Evolutionary conservation across 2,888 invertebrate species (phyloP).

Genomic region (Chelonus formosanus): DNA sequence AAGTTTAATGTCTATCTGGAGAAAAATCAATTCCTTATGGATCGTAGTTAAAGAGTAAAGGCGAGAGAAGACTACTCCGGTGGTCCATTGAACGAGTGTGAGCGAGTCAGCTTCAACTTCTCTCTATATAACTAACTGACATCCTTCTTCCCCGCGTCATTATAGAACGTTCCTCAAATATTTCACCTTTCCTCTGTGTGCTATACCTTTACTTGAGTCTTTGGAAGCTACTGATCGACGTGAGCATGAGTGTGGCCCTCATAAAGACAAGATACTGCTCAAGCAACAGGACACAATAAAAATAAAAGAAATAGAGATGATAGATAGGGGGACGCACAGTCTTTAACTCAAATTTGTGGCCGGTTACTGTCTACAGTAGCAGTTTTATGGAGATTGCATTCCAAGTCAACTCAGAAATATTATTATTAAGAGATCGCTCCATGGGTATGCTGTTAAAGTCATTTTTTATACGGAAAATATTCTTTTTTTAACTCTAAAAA

Average conservation of each 20-base stretch:
- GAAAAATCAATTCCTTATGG: constrained; percentile 32
- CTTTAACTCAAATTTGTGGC: constrained; percentile 52
- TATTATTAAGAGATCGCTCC: constrained; percentile 56
- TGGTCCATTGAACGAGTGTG: constrained; percentile 45
- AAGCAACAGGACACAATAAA: too few species aligned
- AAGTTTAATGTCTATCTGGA: constrained; percentile 13
- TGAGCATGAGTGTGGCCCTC: not conserved
- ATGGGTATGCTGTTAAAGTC: too few species aligned
- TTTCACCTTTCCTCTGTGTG: constrained; percentile 38
- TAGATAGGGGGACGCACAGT: too few species aligned
- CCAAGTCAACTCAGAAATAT: constrained; percentile 40
- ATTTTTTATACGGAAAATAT: not conserved
- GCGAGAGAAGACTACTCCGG: constrained; percentile 40
- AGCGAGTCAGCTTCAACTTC: constrained; percentile 30
- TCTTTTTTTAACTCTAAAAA: not conserved
- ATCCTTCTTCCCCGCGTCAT: constrained; percentile 47
- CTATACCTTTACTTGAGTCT: not conserved
- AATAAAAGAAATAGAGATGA: too few species aligned
- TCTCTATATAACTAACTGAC: constrained; percentile 16
- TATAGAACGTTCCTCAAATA: constrained; percentile 43
- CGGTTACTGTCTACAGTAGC: constrained; percentile 52
- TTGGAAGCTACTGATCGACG: constrained; percentile 17
- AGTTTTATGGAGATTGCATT: constrained; percentile 63
- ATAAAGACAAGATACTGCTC: not conserved
- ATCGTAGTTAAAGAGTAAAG: constrained; percentile 16